Evolutionary conservation across 2,888 invertebrate species (phyloP).

Genomic region (Eurois occulta): DNA sequence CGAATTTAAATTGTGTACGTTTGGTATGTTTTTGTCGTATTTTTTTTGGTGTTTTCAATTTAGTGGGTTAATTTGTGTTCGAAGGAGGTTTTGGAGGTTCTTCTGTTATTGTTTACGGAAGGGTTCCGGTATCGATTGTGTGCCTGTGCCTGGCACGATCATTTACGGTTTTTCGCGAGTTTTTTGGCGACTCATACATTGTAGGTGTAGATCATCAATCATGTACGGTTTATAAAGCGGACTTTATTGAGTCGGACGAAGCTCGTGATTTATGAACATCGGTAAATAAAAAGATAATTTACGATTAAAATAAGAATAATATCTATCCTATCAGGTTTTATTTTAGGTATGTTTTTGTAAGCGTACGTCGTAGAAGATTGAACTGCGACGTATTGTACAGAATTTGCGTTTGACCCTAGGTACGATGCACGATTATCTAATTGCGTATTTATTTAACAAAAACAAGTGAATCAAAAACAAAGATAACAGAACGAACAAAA

Average conservation of each 20-base stretch:
- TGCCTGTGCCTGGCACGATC: slow-evolving; percentile 75
- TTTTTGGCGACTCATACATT: slow-evolving; percentile 61
- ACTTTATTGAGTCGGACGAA: slow-evolving; percentile 48
- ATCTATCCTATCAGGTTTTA: neutral
- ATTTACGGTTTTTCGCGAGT: slow-evolving; percentile 60
- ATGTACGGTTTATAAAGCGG: slow-evolving; percentile 50
- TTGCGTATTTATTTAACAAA: slow-evolving; percentile 1
- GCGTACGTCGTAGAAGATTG: slow-evolving; percentile 1
- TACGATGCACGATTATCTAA: slow-evolving; percentile 53
- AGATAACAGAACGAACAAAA: slow-evolving; percentile 21
- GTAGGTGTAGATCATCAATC: slow-evolving; percentile 61
- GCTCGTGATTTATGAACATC: slow-evolving; percentile 49
- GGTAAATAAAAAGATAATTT: slow-evolving; percentile 38
- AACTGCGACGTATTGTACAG: slow-evolving; percentile 22
- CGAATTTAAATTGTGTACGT: slow-evolving; percentile 64
- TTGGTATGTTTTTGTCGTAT: slow-evolving; percentile 60
- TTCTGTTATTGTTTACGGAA: slow-evolving; percentile 84
- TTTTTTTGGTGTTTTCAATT: slow-evolving; percentile 66
- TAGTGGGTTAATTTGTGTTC: slow-evolving; percentile 70
- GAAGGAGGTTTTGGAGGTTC: slow-evolving; percentile 78
- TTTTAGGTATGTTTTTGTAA: neutral
- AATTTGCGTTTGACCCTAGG: slow-evolving; percentile 32
- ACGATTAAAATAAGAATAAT: slow-evolving; percentile 11
- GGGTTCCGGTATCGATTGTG: slow-evolving; percentile 71
- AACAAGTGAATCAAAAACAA: slow-evolving; percentile 40